Evolutionary conservation across 2,113 vertebrate species (phyloP), one percentile per base, ranked within the genome.

Genomic region (Bambusicola thoracicus): DNA sequence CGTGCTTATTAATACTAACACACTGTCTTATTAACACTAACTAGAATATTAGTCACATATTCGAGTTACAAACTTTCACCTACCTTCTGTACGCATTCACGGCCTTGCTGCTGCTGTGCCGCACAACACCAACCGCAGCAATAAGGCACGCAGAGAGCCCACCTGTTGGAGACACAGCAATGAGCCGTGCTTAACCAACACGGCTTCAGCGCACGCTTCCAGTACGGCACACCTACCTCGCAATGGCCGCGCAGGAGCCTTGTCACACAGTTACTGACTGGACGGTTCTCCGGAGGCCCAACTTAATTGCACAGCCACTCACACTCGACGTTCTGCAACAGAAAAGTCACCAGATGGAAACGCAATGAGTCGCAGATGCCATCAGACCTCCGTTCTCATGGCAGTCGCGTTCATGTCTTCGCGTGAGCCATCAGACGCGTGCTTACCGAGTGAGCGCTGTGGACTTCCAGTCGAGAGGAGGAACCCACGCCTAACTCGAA

Each of bases 291-390:
- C 55, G 41, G 34, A 44, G 55, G 36, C 41, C 55, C 49, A 44
- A 7, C 53, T 32, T 6, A 34, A 51, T 6, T 83, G 25, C 80
- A 89, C 58, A 84, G 46, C 67, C 89, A 63, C 8, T 18, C 65
- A 29, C 24, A n/a, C 77, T 87, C 69, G 70, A 46, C 40, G 77
- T 81, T 76, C 44, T 80, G 70, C 72, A 83, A 82, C 53, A 43
- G 44, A 13, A 89, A 56, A 80, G 87, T 91, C 78, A 80, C 91
- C 49, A 58, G 62, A 89, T 85, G 85, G 81, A 92, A 85, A 82
- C 82, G 19, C 72, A 82, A 63, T 92, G 74, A 87, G 55, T 67
- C 7, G n/a, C 67, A 91, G 89, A 87, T 85, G 75, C 41, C 93
- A 92, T 24, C 75, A 87, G 75, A 73, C 44, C 41, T 81, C 75